A percentile compares a stretch with the other conserved stretches of the same genome.
Conservation (phyloP, 2,113 vertebrate genomes). For the Argyrosomus japonicus region DNA sequence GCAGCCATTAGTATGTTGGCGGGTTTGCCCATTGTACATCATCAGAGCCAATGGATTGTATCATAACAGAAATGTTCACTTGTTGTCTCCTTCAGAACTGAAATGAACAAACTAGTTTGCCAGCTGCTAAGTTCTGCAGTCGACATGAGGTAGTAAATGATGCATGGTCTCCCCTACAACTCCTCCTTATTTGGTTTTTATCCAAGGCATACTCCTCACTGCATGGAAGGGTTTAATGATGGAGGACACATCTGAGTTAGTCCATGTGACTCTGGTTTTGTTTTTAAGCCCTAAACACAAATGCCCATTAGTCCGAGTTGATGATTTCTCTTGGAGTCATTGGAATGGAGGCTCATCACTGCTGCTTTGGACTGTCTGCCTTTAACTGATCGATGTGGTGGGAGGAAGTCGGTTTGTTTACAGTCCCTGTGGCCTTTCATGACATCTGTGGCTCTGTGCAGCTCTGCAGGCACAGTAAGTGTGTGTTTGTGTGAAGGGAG, state of each 20-base stretch:
- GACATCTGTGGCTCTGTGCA: slow-evolving; percentile 42
- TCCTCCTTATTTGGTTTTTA: slow-evolving; percentile 4
- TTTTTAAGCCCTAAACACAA: slow-evolving; percentile 11
- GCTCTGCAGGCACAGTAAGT: slow-evolving; percentile 18
- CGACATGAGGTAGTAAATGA: slow-evolving; percentile 20
- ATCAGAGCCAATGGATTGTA: slow-evolving; percentile 29
- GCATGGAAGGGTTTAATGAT: not conserved
- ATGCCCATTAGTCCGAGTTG: not conserved
- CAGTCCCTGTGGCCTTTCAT: slow-evolving; percentile 42
- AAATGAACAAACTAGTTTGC: slow-evolving; percentile 21
- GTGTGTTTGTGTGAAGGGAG: not conserved
- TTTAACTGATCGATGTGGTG: slow-evolving; percentile 15
- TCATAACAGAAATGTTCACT: slow-evolving; percentile 12
- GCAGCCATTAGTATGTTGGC: not conserved
- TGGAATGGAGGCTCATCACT: not conserved
- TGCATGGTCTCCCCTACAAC: slow-evolving; percentile 3
- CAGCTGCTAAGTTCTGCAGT: slow-evolving; percentile 31
- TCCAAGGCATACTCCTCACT: not conserved
- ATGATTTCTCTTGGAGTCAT: not conserved
- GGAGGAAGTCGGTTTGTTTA: slow-evolving; percentile 35
- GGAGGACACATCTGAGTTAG: not conserved
- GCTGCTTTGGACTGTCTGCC: not conserved
- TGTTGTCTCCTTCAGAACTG: slow-evolving; percentile 11
- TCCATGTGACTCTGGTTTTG: not conserved
- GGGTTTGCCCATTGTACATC: not conserved